Conservation (phyloP, 2,888 invertebrate genomes). For the Trachelus stipa region DNA sequence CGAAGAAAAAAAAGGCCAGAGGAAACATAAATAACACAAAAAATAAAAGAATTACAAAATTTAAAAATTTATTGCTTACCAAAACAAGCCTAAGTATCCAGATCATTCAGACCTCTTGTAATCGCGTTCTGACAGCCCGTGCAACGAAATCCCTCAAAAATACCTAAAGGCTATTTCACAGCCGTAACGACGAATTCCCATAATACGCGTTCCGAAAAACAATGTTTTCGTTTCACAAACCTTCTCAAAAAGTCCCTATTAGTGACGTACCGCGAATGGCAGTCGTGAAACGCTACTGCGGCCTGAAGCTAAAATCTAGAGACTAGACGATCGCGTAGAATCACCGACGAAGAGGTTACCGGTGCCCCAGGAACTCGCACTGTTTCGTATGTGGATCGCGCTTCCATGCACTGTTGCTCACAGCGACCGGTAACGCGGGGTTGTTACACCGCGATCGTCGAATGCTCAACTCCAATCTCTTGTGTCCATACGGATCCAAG, state of each 20-base stretch:
- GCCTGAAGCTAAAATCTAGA: neutral
- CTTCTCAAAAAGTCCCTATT: no score
- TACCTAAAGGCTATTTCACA: no score
- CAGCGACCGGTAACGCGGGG: conserved; percentile 55
- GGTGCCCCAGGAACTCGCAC: conserved; percentile 56
- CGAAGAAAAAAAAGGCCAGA: no score
- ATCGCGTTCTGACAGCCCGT: no score
- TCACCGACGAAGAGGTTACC: neutral
- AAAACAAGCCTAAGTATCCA: conserved; percentile 62
- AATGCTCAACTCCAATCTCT: neutral
- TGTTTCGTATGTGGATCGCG: conserved; percentile 66
- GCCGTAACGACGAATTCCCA: no score
- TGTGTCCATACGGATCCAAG: neutral
- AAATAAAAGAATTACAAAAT: no score
- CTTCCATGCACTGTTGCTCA: conserved; percentile 61
- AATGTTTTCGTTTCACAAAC: no score
- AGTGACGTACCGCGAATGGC: no score
- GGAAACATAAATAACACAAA: no score
- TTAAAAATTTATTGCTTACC: conserved; percentile 45
- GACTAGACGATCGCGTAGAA: neutral
- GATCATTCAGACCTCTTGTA: conserved; percentile 53
- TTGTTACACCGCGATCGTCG: conserved; percentile 34
- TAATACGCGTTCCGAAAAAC: no score
- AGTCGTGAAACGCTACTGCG: no score
- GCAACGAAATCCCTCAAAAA: no score